Conservation (phyloP, 2,888 invertebrate species). For the Dione juno region DNA sequence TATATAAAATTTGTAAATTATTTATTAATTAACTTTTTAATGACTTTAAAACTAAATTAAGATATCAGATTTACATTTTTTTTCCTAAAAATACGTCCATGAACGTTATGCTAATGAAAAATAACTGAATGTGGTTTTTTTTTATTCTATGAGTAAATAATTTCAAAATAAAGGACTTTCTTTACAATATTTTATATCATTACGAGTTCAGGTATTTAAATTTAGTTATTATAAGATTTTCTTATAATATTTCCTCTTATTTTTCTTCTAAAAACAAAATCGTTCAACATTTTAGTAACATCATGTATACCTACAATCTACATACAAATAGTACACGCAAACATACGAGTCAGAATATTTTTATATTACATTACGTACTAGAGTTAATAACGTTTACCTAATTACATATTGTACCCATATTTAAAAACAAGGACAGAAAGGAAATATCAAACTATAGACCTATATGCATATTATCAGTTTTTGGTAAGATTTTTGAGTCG, state of each 20-base stretch:
- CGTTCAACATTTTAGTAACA: too few species aligned
- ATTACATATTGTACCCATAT: too few species aligned
- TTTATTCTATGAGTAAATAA: not conserved
- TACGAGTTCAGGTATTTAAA: not conserved
- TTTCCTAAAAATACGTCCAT: not conserved
- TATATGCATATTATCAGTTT: too few species aligned
- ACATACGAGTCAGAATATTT: too few species aligned
- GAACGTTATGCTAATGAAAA: not conserved
- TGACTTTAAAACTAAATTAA: slow-evolving; percentile 16
- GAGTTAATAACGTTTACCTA: too few species aligned
- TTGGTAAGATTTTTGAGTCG: too few species aligned
- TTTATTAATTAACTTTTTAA: slow-evolving; percentile 17
- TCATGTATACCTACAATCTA: too few species aligned
- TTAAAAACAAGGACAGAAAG: too few species aligned
- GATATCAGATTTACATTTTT: slow-evolving; percentile 4
- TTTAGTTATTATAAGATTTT: not conserved
- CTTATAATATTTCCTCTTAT: not conserved
- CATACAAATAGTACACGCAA: too few species aligned
- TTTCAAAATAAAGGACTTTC: not conserved
- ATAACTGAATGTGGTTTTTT: not conserved
- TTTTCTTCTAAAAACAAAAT: not conserved
- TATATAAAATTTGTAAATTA: slow-evolving; percentile 6
- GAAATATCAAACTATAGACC: too few species aligned
- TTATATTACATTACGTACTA: too few species aligned
- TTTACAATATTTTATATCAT: not conserved